Evolutionary conservation across 2,888 invertebrate genomes (phyloP), one percentile per base, ranked within the genome.

Genomic region (Theodoxus fluviatilis): DNA sequence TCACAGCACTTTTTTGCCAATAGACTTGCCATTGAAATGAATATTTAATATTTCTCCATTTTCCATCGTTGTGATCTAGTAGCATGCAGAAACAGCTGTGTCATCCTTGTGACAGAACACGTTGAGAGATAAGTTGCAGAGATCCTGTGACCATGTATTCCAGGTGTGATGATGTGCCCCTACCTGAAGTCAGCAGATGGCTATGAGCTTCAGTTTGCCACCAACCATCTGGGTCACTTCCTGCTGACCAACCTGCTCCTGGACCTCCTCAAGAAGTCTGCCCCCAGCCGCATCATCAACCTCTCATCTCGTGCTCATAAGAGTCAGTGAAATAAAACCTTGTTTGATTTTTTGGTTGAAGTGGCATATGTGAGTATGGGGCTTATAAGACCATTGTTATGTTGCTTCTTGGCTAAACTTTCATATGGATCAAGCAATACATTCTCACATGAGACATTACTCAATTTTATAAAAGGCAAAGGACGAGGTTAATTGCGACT

Each of bases 151-250:
- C 33, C 31, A 3, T 57, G 6, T 12, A 31, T 59, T 59, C 4
- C 33, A 59, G 59, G 31, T 59, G 59, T 59, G 7, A 33, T 18
- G 3, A 9, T 28, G 9, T 59, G 59, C 28, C 59, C 59, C 18
- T 59, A 31, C 59, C 12, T 33, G 18, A 59, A 59, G 33, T 25
- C 22, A 25, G 59, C n/a, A 9, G 59, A 59, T 59, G 59, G 59
- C 18, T 59, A 31, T 59, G 59, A 59, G 28, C 4, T 59, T 9
- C 59, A 59, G 59, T 59, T 59, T 59, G 59, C 59, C 7, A 59
- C 59, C 28, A 59, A 59, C 33, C 59, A 59, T 18, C 59, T 59
- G 59, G 59, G 59, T 59, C 59, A 59, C 1, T 59, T 59, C 28
- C 59, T 59, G 1, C 33, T 59, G 59, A 59, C 59, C 31, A 31